phyloP scores from a whole-genome alignment of 2,888 invertebrate genomes.

The Dynastes tityus region DNA sequence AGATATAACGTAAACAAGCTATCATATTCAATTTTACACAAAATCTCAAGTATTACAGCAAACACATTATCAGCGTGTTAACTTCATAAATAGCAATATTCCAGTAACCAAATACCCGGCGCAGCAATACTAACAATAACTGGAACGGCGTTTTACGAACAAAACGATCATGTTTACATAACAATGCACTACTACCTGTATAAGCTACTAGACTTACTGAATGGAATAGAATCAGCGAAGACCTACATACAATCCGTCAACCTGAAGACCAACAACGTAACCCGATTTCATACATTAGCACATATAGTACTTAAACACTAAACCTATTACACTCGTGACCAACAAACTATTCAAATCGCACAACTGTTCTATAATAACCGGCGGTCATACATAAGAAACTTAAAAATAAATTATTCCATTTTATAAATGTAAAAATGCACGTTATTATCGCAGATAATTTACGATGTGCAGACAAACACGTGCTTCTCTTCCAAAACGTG shows the following conservation, averaged over 20 bases:
- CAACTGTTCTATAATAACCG: background rate
- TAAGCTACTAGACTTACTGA: background rate
- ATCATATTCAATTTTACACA: slow-evolving; percentile 23
- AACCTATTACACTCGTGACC: background rate
- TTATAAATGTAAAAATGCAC: background rate
- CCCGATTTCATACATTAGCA: slow-evolving; percentile 14
- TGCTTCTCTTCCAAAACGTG: background rate
- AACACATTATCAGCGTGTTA: background rate
- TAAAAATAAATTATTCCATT: background rate
- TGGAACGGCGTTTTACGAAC: slow-evolving; percentile 1
- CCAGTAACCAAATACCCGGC: slow-evolving; percentile 7
- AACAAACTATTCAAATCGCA: background rate
- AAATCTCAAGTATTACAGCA: slow-evolving; percentile 11
- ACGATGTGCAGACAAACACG: background rate
- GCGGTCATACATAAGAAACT: background rate
- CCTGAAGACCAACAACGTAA: slow-evolving; percentile 26
- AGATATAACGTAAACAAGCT: background rate
- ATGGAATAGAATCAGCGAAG: slow-evolving; percentile 15
- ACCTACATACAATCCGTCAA: slow-evolving; percentile 23
- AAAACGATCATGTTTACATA: slow-evolving; percentile 30
- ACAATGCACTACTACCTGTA: slow-evolving; percentile 18
- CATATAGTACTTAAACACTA: background rate
- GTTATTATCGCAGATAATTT: slow-evolving; percentile 8
- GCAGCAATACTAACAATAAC: slow-evolving; percentile 7
- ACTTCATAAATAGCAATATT: slow-evolving; percentile 19